Base-by-base conservation (phyloP, 2,113 vertebrate species). In the Perccottus glenii region DNA sequence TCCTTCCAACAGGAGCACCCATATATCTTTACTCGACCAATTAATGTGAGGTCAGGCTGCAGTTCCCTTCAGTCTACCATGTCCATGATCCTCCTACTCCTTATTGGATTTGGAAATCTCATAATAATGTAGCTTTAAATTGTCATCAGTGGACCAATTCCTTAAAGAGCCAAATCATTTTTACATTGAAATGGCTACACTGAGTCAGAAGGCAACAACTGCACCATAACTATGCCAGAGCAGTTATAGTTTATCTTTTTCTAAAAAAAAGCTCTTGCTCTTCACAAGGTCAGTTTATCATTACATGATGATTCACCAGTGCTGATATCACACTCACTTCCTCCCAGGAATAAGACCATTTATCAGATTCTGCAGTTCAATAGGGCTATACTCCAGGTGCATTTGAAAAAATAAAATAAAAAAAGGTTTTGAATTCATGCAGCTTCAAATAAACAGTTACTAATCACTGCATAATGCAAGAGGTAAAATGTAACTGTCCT, bases 1-100 rank as follows among this genome's bases (percentile, higher is more conserved):
- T 43, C 57, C 9, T 11, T 3, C 55, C 72, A 55, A 40, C 10
- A 94, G 93, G 88, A 90, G 4, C 91, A 93, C 33, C 93, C 93
- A 0, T 93, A 89, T 33, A 93, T 94, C 85, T 91, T 85, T 80
- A 93, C 91, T 33, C 80, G 89, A 33, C 91, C 91, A 0, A 53
- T 42, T 1, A 70, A 77, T 10, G 76, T 72, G 38, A 72, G 15
- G 33, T 81, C 78, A 5, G 73, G 59, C 35, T 62, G 45, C 9
- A 5, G 70, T 43, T 44, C 38, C 0, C 19, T 11, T 27, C 67
- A 3, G 58, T 63, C 64, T 11, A 52, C 3, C 0, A 5, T 74
- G 49, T 67, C 87, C 38, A 15, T 50, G 11, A 50, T 82, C 11
- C 63, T 65, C 0, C 19, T 71, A 11, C 56, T 81, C 14, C 63